Evolutionary conservation across 2,113 vertebrate genomes (phyloP).

Genomic region (Chascanopsetta lugubris): DNA sequence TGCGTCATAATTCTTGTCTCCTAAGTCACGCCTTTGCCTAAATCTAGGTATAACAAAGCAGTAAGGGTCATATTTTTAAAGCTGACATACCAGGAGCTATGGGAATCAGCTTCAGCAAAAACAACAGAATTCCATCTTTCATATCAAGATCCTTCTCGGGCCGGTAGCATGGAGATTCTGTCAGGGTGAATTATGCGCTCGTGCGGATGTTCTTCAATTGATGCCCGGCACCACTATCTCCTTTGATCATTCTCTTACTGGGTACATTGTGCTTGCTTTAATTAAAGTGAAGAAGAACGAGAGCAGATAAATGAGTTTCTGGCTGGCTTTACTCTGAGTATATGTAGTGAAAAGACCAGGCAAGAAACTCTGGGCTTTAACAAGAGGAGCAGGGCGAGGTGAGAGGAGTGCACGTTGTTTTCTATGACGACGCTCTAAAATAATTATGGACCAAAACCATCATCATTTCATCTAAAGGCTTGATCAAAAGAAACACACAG

Average conservation of each 20-base stretch:
- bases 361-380: conserved; percentile 35
- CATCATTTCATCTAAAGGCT: not conserved
- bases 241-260: conserved; percentile 54
- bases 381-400: conserved; percentile 10
- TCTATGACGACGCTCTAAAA: conserved; percentile 31
- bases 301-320: conserved; percentile 42
- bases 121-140: conserved; percentile 66
- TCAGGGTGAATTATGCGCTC: conserved; percentile 49
- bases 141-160: conserved; percentile 45
- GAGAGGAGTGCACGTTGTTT: conserved; percentile 8
- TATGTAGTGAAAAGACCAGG: not conserved
- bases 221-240: conserved; percentile 19
- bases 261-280: conserved; percentile 44
- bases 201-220: conserved; percentile 63
- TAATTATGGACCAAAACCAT: conserved; percentile 1
- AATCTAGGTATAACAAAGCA: conserved; percentile 72
- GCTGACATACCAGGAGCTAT: conserved; percentile 1
- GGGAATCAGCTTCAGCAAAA: conserved; percentile 49
- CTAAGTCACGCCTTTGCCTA: conserved; percentile 25
- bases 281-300: conserved; percentile 62
- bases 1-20: conserved; percentile 46
- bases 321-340: conserved; percentile 52
- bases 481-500: not conserved
- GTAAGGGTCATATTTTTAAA: conserved; percentile 70
- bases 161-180: conserved; percentile 46